Evolutionary conservation across 1,140 invertebrate genomes (phyloP).

Genomic region (Calephelis virginiensis): DNA sequence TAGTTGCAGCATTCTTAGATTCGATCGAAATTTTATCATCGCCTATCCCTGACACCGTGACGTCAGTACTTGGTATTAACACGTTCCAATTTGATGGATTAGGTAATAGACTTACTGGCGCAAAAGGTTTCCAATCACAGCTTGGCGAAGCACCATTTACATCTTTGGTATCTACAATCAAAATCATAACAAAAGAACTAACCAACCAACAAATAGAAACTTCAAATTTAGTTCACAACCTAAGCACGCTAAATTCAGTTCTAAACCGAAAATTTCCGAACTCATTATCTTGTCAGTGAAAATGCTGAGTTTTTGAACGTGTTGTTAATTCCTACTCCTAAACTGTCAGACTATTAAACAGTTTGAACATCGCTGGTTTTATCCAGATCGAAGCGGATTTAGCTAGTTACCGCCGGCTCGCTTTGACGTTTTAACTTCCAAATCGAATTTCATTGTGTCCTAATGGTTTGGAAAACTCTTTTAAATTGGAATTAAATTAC

Average conservation of each 20-base stretch:
- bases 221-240: conserved; percentile 6
- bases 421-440: conserved; percentile 26
- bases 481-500: too few species aligned
- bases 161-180: too few species aligned
- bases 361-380: conserved; percentile 23
- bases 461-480: neutral
- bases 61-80: too few species aligned
- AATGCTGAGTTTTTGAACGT: conserved; percentile 18
- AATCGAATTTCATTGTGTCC: conserved; percentile 1
- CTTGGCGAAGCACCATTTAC: too few species aligned
- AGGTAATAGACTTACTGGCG: too few species aligned
- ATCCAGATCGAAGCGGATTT: conserved; percentile 38
- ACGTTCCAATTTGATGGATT: too few species aligned
- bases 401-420: conserved; percentile 39
- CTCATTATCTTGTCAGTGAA: conserved; percentile 22
- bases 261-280: conserved; percentile 17
- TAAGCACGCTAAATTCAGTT: conserved; percentile 3
- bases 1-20: too few species aligned
- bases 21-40: too few species aligned
- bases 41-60: too few species aligned
- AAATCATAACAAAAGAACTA: too few species aligned
- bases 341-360: conserved; percentile 23
- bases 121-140: too few species aligned
- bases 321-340: conserved; percentile 20
- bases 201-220: neutral